A percentile compares a stretch with the other conserved stretches of the same genome.
Evolutionary conservation across 1,140 invertebrate species (phyloP).

Genomic region (Listronotus oregonensis): DNA sequence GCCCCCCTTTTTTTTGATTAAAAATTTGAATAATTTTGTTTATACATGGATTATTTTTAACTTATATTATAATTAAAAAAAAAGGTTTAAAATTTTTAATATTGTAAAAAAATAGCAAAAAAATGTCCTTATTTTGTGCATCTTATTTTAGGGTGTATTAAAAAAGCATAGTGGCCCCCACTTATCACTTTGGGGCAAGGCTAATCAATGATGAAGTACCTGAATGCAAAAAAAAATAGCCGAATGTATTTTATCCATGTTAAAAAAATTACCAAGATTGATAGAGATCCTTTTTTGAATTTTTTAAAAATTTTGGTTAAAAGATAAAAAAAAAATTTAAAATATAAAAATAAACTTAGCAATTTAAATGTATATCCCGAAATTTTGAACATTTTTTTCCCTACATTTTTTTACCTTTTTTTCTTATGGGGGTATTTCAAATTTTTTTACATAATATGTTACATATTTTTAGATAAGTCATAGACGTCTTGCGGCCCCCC

Average conservation of each 20-base stretch:
- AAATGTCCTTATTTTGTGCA: background rate
- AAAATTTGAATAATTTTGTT: too few relatives aligned
- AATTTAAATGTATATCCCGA: too few relatives aligned
- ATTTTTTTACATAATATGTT: too few relatives aligned
- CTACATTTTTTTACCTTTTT: too few relatives aligned
- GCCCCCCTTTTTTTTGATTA: too few relatives aligned
- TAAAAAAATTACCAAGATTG: conserved; percentile 62
- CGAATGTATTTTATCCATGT: conserved; percentile 67
- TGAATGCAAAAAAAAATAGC: conserved; percentile 68
- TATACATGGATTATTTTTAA: too few relatives aligned
- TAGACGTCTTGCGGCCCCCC: conserved; percentile 62
- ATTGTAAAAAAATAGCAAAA: too few relatives aligned
- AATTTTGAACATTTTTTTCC: too few relatives aligned
- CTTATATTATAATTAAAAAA: too few relatives aligned
- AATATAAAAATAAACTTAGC: background rate
- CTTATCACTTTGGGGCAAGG: conserved; percentile 75
- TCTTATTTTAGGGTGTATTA: conserved; percentile 51
- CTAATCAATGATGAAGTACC: conserved; percentile 76
- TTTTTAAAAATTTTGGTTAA: conserved; percentile 70
- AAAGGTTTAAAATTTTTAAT: too few relatives aligned
- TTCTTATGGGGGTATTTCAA: too few relatives aligned
- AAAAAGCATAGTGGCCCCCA: conserved; percentile 67
- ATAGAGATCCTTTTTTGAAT: conserved; percentile 69
- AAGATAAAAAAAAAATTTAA: conserved; percentile 67
- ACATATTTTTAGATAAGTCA: conserved; percentile 50